Base-by-base conservation (phyloP, 2,113 vertebrate genomes). In the Hippocampus mohnikei region DNA sequence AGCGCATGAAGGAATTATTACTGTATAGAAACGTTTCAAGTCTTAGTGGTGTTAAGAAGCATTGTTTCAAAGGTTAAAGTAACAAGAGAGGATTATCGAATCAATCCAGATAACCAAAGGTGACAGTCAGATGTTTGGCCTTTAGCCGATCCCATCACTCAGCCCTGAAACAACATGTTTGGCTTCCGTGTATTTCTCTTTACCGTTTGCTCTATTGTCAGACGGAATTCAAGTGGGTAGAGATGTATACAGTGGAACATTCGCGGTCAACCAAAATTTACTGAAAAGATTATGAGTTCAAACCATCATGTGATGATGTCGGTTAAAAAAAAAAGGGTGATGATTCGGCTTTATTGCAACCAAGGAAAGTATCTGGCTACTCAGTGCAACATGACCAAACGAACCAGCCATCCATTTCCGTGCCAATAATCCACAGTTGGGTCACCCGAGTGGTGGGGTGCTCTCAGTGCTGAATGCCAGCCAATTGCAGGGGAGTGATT, bases 71-170 rank as follows among this genome's bases (percentile, higher is more conserved):
- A 64, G 27, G 8, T 74, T 76, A 53, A 72, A 23, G 29, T 21
- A 61, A 50, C 56, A 27, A 66, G 42, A 56, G 15, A 27, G 25
- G n/a, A 41, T 25, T 2, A 10, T 25, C 23, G 56, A 53, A 73
- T 77, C 25, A 66, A 33, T 73, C 53, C 25, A 42, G 70, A 56
- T 46, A 52, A 40, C 46, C 42, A 79, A 27, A 71, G 67, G 53
- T 11, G 7, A 21, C 48, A 75, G 73, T 83, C 80, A 84, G 37
- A 75, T 84, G 75, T 81, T 84, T 79, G 50, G 18, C 63, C n/a
- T 68, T 83, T 62, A 81, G 65, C 66, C 81, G 71, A 85, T 76
- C 21, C n/a, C 60, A 60, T 68, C 60, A 48, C 52, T 67, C 27
- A 74, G 56, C 21, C 18, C 7, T 44, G 6, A 74, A 69, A 3